Conservation (phyloP, 2,888 invertebrate species). For the Drosophila niveifrons region DNA sequence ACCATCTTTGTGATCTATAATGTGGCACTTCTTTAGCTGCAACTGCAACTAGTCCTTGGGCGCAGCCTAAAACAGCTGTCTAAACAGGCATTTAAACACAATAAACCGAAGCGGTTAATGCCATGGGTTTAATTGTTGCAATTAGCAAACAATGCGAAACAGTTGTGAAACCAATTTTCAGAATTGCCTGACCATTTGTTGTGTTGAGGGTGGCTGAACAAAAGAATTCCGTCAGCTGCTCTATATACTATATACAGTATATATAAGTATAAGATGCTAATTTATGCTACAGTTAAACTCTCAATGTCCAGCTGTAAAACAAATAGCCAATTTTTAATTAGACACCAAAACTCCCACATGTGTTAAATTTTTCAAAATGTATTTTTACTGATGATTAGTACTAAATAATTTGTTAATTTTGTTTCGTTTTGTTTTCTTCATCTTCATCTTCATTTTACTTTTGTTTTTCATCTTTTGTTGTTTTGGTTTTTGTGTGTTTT, state of each 20-base stretch:
- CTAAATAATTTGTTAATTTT: slow-evolving; percentile 71
- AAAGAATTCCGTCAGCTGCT: slow-evolving; percentile 27
- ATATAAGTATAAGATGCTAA: not conserved
- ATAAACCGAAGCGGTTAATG: slow-evolving; percentile 43
- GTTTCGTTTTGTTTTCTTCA: slow-evolving; percentile 58
- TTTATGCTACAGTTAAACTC: not conserved
- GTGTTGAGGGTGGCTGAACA: slow-evolving; percentile 24
- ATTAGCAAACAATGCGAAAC: slow-evolving; percentile 64
- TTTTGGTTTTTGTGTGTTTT: slow-evolving; percentile 52
- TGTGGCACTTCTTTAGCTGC: slow-evolving; percentile 15
- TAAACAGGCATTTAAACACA: slow-evolving; percentile 44
- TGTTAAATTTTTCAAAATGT: slow-evolving; percentile 70
- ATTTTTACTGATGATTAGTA: slow-evolving; percentile 76
- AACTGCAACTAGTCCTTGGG: slow-evolving; percentile 32
- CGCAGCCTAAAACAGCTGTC: slow-evolving; percentile 58
- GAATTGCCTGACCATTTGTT: slow-evolving; percentile 53
- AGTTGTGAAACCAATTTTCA: slow-evolving; percentile 60
- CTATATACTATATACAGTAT: not conserved
- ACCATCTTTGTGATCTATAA: slow-evolving; percentile 24
- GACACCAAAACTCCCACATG: slow-evolving; percentile 12
- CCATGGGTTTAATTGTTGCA: slow-evolving; percentile 57
- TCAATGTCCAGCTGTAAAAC: slow-evolving; percentile 5
- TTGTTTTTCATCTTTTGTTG: slow-evolving; percentile 7
- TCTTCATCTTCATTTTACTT: slow-evolving; percentile 44
- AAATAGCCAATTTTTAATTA: slow-evolving; percentile 1